These are phyloP conservation scores for Branchinecta sandiegonensis DNA, from an alignment of 2,888 invertebrate genomes.

Conservation along the genomic window DNA sequence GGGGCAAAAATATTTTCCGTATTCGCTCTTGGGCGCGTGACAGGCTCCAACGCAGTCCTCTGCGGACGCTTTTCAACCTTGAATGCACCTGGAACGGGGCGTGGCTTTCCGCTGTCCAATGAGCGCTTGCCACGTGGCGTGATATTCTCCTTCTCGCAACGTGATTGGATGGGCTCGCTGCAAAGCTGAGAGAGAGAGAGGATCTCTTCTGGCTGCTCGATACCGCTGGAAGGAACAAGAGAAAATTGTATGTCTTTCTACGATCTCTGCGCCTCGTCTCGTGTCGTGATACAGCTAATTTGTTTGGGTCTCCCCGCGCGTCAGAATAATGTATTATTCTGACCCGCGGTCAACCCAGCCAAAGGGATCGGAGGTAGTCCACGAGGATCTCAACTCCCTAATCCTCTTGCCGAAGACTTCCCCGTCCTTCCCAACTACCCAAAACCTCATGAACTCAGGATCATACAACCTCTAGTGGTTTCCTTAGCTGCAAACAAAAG, in stretches of 20 bases:
- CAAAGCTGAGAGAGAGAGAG: constrained; percentile 19
- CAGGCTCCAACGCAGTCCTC: constrained; percentile 17
- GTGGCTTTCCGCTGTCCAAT: constrained; percentile 10
- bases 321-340: too few relatives aligned
- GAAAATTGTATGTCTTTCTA: neutral
- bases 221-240: constrained; percentile 46
- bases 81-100: constrained; percentile 5
- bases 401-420: too few relatives aligned
- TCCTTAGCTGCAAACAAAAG: too few relatives aligned
- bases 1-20: constrained; percentile 63
- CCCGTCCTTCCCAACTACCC: too few relatives aligned
- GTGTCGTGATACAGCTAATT: too few relatives aligned
- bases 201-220: constrained; percentile 51
- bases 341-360: too few relatives aligned
- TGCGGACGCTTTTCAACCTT: constrained; percentile 14
- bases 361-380: too few relatives aligned
- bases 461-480: too few relatives aligned
- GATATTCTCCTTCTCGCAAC: neutral
- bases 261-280: too few relatives aligned
- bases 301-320: too few relatives aligned
- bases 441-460: too few relatives aligned
- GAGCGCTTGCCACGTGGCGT: neutral
- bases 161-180: constrained; percentile 13
- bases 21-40: constrained; percentile 45
- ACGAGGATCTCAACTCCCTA: too few relatives aligned